Evolutionary conservation across 1,140 invertebrate genomes (phyloP).

Genomic region (Musca vetustissima): DNA sequence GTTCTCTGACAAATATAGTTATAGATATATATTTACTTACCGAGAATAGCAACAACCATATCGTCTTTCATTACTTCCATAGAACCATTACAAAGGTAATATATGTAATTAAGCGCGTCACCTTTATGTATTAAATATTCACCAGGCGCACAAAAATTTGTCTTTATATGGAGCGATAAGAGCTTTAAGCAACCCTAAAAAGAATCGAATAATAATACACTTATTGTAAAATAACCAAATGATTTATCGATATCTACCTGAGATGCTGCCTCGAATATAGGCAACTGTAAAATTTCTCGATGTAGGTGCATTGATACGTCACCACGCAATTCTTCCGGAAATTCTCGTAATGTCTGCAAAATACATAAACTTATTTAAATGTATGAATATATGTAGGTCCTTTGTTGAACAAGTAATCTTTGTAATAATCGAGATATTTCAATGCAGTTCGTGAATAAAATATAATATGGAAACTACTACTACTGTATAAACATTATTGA

Average conservation of each 20-base stretch:
- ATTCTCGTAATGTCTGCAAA: slow-evolving; percentile 90
- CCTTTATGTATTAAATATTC: slow-evolving; percentile 96
- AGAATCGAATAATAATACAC: background rate
- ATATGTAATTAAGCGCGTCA: slow-evolving; percentile 93
- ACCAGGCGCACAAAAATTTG: slow-evolving; percentile 93
- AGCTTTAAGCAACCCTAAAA: slow-evolving; percentile 86
- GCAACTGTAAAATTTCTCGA: slow-evolving; percentile 88
- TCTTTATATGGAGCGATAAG: slow-evolving; percentile 84
- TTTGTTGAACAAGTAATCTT: too few species aligned
- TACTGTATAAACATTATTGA: too few species aligned
- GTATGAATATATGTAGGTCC: too few species aligned
- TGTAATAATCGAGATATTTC: too few species aligned
- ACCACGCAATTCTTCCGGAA: slow-evolving; percentile 91
- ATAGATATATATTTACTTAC: slow-evolving; percentile 60
- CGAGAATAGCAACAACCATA: slow-evolving; percentile 97
- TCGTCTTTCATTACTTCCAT: slow-evolving; percentile 98
- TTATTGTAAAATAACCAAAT: slow-evolving; percentile 12
- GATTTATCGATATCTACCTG: slow-evolving; percentile 48
- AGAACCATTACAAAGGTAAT: slow-evolving; percentile 95
- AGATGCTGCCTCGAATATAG: slow-evolving; percentile 91
- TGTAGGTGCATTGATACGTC: slow-evolving; percentile 96
- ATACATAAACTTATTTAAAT: too few species aligned
- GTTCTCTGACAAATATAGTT: too few species aligned
- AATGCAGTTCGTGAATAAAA: too few species aligned
- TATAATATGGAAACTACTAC: too few species aligned